phyloP scores from a whole-genome alignment of 1,140 invertebrate genomes.

The Antheraea pernyi region DNA sequence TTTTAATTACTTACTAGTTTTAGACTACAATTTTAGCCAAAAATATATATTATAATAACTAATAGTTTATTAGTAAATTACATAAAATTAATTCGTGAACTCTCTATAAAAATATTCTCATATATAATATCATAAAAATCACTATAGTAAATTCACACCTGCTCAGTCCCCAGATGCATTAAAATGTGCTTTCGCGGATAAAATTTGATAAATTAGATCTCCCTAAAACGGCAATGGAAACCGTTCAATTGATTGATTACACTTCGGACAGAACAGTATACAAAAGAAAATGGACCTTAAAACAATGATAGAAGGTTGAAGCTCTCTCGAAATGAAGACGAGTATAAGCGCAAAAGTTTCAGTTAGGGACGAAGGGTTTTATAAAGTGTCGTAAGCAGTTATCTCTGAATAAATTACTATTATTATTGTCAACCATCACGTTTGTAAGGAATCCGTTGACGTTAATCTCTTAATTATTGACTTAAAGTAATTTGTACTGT shows the following conservation, averaged over 20 bases:
- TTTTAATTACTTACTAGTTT: no score
- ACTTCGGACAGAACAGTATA: neutral
- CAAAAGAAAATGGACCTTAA: neutral
- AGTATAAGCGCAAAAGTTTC: neutral
- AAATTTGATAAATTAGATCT: slow-evolving; percentile 39
- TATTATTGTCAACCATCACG: neutral
- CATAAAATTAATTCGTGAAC: no score
- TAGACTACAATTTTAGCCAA: no score
- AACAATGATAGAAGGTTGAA: neutral
- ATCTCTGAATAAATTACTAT: neutral
- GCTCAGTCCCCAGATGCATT: slow-evolving; percentile 8
- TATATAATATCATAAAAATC: slow-evolving; percentile 2
- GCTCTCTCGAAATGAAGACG: neutral
- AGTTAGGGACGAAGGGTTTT: neutral
- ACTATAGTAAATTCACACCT: slow-evolving; percentile 13
- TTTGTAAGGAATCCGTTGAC: neutral
- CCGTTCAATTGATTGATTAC: slow-evolving; percentile 45
- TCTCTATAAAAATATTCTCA: no score
- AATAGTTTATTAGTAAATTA: no score
- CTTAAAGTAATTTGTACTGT: no score
- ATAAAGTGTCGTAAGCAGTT: slow-evolving; percentile 2
- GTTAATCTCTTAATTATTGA: neutral
- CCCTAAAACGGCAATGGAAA: slow-evolving; percentile 42
- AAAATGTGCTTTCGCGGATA: slow-evolving; percentile 23
- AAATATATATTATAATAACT: no score